These are phyloP conservation scores for Alcis repandata DNA, from an alignment of 2,888 invertebrate genomes.

Conservation along the genomic window DNA sequence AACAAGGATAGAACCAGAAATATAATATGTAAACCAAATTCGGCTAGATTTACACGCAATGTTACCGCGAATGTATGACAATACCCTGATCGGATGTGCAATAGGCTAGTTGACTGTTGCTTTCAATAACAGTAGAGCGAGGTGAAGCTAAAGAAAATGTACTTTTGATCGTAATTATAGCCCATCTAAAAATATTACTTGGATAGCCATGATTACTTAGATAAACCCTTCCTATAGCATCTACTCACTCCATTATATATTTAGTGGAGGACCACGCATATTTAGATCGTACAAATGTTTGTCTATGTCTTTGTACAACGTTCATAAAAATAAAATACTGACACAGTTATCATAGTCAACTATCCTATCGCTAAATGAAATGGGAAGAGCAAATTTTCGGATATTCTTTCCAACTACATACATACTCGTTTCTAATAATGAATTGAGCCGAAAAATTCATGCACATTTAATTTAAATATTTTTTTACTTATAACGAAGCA, in stretches of 20 bases:
- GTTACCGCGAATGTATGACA: conserved; percentile 63
- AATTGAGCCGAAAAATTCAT: conserved; percentile 22
- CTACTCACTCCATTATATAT: too few relatives aligned
- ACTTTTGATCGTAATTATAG: too few relatives aligned
- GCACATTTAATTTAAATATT: conserved; percentile 13
- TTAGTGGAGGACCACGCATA: too few relatives aligned
- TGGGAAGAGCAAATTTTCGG: not conserved
- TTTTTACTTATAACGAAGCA: conserved; percentile 21
- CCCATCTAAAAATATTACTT: too few relatives aligned
- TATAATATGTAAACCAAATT: not conserved
- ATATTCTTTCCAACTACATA: not conserved
- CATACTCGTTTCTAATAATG: not conserved
- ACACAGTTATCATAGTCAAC: not conserved
- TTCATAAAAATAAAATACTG: not conserved
- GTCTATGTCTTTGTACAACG: not conserved
- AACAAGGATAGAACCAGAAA: not conserved
- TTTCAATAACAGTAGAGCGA: not conserved
- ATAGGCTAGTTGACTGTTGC: conserved; percentile 6
- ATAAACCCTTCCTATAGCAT: too few relatives aligned
- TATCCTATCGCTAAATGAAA: conserved; percentile 9
- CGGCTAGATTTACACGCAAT: not conserved
- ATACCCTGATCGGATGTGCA: conserved; percentile 62
- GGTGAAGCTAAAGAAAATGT: not conserved
- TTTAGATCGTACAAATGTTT: too few relatives aligned
- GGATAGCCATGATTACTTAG: too few relatives aligned